These are phyloP conservation scores for Caenorhabditis macrosperma DNA, from an alignment of 2,888 invertebrate species.

Conservation along the genomic window DNA sequence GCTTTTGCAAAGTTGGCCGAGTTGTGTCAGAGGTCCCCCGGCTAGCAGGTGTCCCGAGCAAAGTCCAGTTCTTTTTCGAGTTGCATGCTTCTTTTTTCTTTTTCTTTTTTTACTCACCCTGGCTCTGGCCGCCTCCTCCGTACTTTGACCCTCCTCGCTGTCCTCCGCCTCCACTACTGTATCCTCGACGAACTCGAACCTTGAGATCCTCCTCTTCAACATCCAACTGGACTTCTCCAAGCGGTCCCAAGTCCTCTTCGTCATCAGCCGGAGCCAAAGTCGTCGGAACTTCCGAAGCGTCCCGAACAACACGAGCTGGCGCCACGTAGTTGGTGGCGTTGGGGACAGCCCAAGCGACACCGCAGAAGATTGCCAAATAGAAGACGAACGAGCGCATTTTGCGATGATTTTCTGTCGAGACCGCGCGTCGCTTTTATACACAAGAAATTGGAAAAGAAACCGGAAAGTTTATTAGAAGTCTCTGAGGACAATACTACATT, in stretches of 20 bases:
- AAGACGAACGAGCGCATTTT: slow-evolving; percentile 1
- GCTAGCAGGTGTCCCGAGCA: too few species aligned
- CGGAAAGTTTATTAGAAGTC: slow-evolving; percentile 6
- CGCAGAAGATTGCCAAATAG: background rate
- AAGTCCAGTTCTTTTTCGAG: too few species aligned
- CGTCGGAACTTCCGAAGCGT: background rate
- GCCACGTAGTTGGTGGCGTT: slow-evolving; percentile 14
- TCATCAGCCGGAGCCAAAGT: background rate
- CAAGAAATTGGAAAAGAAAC: slow-evolving; percentile 12
- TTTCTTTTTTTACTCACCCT: too few species aligned
- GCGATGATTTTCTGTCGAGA: slow-evolving; percentile 6
- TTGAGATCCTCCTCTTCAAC: slow-evolving; percentile 40
- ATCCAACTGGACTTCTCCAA: slow-evolving; percentile 40
- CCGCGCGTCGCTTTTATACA: slow-evolving; percentile 16
- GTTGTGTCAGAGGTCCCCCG: too few species aligned
- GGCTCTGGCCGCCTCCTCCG: background rate
- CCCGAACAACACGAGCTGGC: background rate
- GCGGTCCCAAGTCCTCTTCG: slow-evolving; percentile 20
- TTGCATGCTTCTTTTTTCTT: too few species aligned
- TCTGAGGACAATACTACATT: slow-evolving; percentile 7
- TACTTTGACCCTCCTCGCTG: background rate
- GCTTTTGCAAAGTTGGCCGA: too few species aligned
- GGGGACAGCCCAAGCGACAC: slow-evolving; percentile 1
- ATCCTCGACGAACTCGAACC: slow-evolving; percentile 29
- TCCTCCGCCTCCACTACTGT: background rate